Evolutionary conservation across 2,797 vertebrate species (phyloP), one percentile per base, ranked within the genome.

Genomic region (Pangasius larnaudii): DNA sequence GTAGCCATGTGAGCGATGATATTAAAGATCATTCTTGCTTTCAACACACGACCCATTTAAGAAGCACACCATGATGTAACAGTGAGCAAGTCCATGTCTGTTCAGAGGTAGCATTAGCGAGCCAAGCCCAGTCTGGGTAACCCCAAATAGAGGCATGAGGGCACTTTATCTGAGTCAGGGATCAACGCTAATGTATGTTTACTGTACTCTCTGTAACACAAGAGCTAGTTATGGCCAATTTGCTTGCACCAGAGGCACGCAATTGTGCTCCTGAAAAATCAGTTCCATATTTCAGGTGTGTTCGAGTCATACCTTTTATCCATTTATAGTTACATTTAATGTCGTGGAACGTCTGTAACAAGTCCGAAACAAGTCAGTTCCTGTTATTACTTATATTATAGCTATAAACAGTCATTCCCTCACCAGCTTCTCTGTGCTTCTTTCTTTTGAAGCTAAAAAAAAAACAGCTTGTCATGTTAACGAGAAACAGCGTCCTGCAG

Each of bases 141-240:
- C 42, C 78, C 72, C 49, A 83, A 86, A 86, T 39, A 30, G 58
- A 56, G 42, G 65, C 46, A 53, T 85, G 78, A 75, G 30, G 36
- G 56, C 83, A 78, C 36, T 19, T 58, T 42, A 53, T 58, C 61
- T 14, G 27, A 46, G 49, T 69, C 88, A 81, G 84, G 84, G 59
- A 85, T 79, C 84, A 69, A 9, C 18, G 7, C 24, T 80, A 85
- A 78, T 61, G 24, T 19, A 67, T 79, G 75, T 78, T 86, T 78
- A 86, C 24, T 1, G 33, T 77, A 36, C 59, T 67, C 13, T 36
- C 46, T 51, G 10, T 46, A 51, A 77, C 71, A 85, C 27, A 30
- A 75, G 24, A 46, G 69, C 39, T 72, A 74, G 36, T 51, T 74
- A 69, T 36, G 39, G 33, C 14, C 22, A 33, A 84, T 67, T 67